Conservation (phyloP, 2,888 invertebrate species). For the Eucriotettix oculatus region DNA sequence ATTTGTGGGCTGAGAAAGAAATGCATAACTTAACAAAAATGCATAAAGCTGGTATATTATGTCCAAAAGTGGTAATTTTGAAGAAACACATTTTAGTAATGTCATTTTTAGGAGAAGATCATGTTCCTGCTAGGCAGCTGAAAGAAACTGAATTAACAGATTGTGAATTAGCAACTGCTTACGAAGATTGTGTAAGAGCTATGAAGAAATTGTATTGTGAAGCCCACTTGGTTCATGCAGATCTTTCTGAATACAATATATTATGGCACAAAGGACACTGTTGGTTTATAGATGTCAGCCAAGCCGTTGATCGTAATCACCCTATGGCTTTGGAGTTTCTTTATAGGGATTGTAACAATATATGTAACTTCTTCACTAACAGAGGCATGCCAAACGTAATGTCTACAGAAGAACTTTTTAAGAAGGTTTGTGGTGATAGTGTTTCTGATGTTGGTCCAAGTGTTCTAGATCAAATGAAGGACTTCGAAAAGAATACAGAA, state of each 20-base stretch:
- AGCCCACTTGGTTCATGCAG: constrained; percentile 39
- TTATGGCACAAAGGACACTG: constrained; percentile 32
- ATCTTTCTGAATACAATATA: constrained; percentile 42
- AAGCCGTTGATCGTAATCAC: constrained; percentile 38
- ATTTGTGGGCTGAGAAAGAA: constrained; percentile 44
- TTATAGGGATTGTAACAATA: constrained; percentile 34
- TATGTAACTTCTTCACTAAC: constrained; percentile 55
- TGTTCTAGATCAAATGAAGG: constrained; percentile 43
- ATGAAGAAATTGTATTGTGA: constrained; percentile 25
- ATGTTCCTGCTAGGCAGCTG: constrained; percentile 33
- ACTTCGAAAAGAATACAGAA: constrained; percentile 37
- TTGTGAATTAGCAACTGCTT: constrained; percentile 27
- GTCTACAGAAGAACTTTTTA: constrained; percentile 55
- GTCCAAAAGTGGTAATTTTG: constrained; percentile 33
- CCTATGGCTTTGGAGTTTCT: constrained; percentile 36
- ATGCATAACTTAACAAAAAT: constrained; percentile 35
- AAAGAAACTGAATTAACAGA: constrained; percentile 27
- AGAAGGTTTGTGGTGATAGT: constrained; percentile 51
- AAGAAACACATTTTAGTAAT: constrained; percentile 39
- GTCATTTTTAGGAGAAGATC: constrained; percentile 35
- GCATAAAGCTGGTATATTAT: constrained; percentile 21
- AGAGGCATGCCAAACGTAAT: constrained; percentile 46
- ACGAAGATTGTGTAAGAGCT: constrained; percentile 28
- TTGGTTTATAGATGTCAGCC: constrained; percentile 41
- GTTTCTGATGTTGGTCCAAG: constrained; percentile 32